phyloP scores from a whole-genome alignment of 2,888 invertebrate species.

The Brachynemurus nebulosus region DNA sequence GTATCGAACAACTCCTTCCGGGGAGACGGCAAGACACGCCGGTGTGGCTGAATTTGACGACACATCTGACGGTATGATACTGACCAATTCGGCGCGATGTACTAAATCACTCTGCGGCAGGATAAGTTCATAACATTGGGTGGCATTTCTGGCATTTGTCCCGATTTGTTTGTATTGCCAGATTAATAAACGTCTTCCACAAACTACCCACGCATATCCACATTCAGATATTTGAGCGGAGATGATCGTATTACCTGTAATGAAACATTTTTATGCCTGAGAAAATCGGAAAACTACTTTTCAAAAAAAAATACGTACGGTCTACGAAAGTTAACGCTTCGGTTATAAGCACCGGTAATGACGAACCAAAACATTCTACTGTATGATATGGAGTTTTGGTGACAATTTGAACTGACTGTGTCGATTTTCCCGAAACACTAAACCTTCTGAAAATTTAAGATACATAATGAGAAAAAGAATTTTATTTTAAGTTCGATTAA shows the following conservation, averaged over 20 bases:
- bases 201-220: constrained; percentile 51
- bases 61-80: constrained; percentile 44
- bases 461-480: constrained; percentile 10
- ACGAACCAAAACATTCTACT: constrained; percentile 67
- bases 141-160: constrained; percentile 30
- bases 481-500: constrained; percentile 2
- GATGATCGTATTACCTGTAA: constrained; percentile 29
- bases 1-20: constrained; percentile 81
- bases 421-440: constrained; percentile 45
- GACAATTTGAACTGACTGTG: constrained; percentile 58
- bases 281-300: neutral
- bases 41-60: constrained; percentile 58
- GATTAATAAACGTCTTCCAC: constrained; percentile 68
- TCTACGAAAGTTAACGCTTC: constrained; percentile 76
- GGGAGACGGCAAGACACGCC: constrained; percentile 82
- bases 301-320: constrained; percentile 30
- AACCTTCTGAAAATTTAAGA: constrained; percentile 30
- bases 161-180: constrained; percentile 59
- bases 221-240: constrained; percentile 37
- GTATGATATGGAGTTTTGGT: constrained; percentile 59
- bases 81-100: constrained; percentile 73
- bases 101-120: constrained; percentile 86
- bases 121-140: constrained; percentile 70
- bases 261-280: constrained; percentile 3
- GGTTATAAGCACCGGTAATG: constrained; percentile 76